These are phyloP conservation scores for Capromys pilorides DNA, from an alignment of 2,797 vertebrate species.

Conservation along the genomic window DNA sequence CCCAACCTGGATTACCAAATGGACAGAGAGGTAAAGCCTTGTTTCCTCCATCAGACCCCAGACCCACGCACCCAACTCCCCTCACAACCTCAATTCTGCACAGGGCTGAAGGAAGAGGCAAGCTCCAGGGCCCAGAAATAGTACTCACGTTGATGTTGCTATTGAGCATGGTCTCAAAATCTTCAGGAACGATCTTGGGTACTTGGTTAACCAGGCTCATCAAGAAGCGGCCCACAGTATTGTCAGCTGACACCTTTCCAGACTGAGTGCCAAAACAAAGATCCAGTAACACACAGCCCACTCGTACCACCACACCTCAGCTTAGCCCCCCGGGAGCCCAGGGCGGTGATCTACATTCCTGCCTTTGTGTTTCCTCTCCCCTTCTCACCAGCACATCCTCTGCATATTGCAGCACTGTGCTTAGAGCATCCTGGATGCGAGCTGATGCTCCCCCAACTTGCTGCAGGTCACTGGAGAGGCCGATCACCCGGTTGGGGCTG, in stretches of 20 bases:
- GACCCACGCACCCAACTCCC: not conserved
- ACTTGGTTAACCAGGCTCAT: constrained; percentile 99
- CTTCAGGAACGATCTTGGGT: constrained; percentile 95
- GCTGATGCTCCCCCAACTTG: constrained; percentile 93
- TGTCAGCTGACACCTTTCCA: constrained; percentile 96
- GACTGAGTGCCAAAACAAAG: constrained; percentile 87
- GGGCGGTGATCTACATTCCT: not conserved
- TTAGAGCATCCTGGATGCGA: constrained; percentile 94
- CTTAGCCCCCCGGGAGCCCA: too few species aligned
- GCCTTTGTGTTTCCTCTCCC: not conserved
- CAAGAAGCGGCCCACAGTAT: constrained; percentile 96
- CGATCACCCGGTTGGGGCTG: constrained; percentile 91
- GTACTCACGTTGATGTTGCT: constrained; percentile 98
- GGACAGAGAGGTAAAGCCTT: not conserved
- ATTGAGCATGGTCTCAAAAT: constrained; percentile 99
- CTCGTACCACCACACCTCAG: not conserved
- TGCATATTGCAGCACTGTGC: constrained; percentile 94
- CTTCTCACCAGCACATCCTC: constrained; percentile 96
- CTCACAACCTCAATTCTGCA: fast-evolving
- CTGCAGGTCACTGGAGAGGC: constrained; percentile 95
- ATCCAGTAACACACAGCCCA: not conserved
- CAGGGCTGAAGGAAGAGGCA: not conserved
- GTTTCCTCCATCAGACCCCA: not conserved
- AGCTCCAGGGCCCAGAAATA: not conserved
- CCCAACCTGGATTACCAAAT: not conserved